phyloP scores from a whole-genome alignment of 2,113 vertebrate species.

The Scortum barcoo region DNA sequence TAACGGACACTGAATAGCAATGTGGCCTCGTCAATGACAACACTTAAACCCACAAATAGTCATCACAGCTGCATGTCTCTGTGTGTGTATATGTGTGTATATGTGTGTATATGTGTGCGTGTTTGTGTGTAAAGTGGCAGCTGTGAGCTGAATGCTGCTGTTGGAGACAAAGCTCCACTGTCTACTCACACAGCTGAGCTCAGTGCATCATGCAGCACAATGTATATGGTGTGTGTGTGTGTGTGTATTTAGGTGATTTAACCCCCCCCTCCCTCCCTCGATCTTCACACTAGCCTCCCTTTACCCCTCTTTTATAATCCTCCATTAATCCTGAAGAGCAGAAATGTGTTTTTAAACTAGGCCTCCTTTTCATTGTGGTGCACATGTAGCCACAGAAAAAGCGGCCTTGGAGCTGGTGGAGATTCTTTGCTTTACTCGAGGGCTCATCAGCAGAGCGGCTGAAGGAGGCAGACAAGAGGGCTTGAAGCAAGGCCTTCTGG shows the following conservation, averaged over 20 bases:
- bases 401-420: background rate
- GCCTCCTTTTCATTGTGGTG: background rate
- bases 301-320: conserved; percentile 27
- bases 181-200: conserved; percentile 59
- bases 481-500: conserved; percentile 1
- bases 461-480: background rate
- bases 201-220: conserved; percentile 5
- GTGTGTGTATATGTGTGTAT: background rate
- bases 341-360: conserved; percentile 19
- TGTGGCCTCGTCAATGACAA: conserved; percentile 8
- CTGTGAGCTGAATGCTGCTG: conserved; percentile 57
- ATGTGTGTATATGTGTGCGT: background rate
- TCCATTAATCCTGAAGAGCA: conserved; percentile 24
- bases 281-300: background rate
- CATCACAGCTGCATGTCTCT: conserved; percentile 23
- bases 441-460: conserved; percentile 18
- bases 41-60: conserved; percentile 35
- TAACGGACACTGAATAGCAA: conserved; percentile 12
- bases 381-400: background rate
- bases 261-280: background rate
- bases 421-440: conserved; percentile 36
- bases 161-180: conserved; percentile 31
- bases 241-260: background rate
- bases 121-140: conserved; percentile 46
- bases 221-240: background rate